A percentile compares a stretch with the other conserved stretches of the same genome.
Evolutionary conservation across 92 coral and sea anemone genomes (phyloP).

Genomic region (Chrysogorgia sp.): DNA sequence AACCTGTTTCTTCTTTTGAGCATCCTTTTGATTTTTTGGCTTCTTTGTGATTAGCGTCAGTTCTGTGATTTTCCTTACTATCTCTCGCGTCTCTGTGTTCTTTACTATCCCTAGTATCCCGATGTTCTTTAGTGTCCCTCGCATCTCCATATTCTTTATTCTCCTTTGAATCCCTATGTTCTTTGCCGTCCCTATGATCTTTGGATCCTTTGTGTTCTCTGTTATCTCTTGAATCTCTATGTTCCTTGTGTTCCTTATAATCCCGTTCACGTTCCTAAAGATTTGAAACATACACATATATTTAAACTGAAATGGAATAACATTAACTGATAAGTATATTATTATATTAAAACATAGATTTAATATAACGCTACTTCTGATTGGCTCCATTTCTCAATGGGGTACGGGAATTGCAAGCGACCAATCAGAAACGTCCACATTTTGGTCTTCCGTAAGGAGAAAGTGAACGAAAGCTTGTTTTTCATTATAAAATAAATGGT

Average conservation of each 20-base stretch:
- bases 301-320: no score
- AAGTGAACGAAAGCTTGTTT: no score
- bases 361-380: no score
- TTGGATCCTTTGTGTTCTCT: slow-evolving; percentile 72
- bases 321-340: no score
- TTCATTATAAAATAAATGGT: no score
- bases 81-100: slow-evolving; percentile 49
- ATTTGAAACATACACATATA: no score
- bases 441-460: no score
- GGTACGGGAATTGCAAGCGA: no score
- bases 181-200: slow-evolving; percentile 66
- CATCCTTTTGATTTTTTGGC: slow-evolving; percentile 75
- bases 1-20: slow-evolving; percentile 71
- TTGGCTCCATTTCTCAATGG: no score
- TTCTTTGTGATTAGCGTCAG: slow-evolving; percentile 50
- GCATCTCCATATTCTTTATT: slow-evolving; percentile 54
- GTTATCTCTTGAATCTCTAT: slow-evolving; percentile 47
- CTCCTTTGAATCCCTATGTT: slow-evolving; percentile 67
- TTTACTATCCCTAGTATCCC: slow-evolving; percentile 66
- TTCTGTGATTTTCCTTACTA: slow-evolving; percentile 22
- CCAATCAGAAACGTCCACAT: no score
- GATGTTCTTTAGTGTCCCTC: slow-evolving; percentile 53
- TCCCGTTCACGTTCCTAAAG: slow-evolving; percentile 44
- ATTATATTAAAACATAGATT: no score
- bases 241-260: slow-evolving; percentile 42